Evolutionary conservation across 1,140 invertebrate genomes (phyloP).

Genomic region (Varroa destructor): DNA sequence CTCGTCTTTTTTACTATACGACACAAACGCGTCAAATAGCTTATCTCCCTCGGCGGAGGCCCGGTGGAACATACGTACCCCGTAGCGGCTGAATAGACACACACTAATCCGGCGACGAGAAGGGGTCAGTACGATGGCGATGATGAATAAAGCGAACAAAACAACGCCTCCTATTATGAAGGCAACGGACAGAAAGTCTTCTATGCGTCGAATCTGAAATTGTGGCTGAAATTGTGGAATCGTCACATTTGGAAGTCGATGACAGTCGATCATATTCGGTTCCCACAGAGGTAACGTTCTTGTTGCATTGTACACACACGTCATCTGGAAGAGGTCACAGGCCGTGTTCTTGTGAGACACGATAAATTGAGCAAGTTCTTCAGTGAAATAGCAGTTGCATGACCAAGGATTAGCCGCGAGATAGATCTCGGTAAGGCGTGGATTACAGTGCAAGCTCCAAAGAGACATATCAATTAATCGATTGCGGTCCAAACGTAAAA

Average conservation of each 20-base stretch:
- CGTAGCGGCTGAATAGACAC: slow-evolving; percentile 75
- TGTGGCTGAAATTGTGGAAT: neutral
- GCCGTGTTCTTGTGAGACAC: slow-evolving; percentile 37
- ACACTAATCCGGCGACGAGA: slow-evolving; percentile 73
- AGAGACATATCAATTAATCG: slow-evolving; percentile 56
- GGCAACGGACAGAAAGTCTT: slow-evolving; percentile 41
- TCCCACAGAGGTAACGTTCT: slow-evolving; percentile 26
- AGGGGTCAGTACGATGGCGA: slow-evolving; percentile 36
- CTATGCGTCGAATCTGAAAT: slow-evolving; percentile 28
- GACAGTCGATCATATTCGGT: slow-evolving; percentile 29
- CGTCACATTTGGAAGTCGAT: slow-evolving; percentile 29
- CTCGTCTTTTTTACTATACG: slow-evolving; percentile 82
- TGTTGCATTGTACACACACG: slow-evolving; percentile 34
- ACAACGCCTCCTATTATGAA: slow-evolving; percentile 29
- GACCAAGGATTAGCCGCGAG: slow-evolving; percentile 42
- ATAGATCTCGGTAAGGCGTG: slow-evolving; percentile 39
- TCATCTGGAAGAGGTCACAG: slow-evolving; percentile 34
- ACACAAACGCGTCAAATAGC: slow-evolving; percentile 80
- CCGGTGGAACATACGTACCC: slow-evolving; percentile 51
- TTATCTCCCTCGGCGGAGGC: slow-evolving; percentile 55
- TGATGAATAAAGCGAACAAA: slow-evolving; percentile 33
- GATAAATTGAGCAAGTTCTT: slow-evolving; percentile 39
- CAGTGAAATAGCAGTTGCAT: slow-evolving; percentile 42
- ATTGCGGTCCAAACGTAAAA: slow-evolving; percentile 69
- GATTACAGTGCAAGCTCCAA: slow-evolving; percentile 44